Base-by-base conservation (phyloP, 1,140 invertebrate species). In the Apolygus lucorum region DNA sequence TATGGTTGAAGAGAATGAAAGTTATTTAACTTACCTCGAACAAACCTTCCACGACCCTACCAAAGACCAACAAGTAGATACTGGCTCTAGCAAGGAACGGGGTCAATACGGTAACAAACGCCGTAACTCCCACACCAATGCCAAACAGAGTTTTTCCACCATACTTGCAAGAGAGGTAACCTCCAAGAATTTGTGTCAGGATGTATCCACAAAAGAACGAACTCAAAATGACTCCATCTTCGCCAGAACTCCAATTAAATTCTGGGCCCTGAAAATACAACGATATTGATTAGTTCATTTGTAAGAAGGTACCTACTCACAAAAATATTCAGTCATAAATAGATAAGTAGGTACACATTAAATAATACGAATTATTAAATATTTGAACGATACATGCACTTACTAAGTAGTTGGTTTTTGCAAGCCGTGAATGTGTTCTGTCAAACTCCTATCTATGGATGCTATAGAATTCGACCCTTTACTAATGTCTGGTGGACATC, bases 171-270 rank as follows among this genome's bases (percentile, higher is more conserved):
- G 83, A 85, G 17, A 91, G 77, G 82, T 85, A 89, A 27, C 89
- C 89, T 2, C 90, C 91, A 0, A 87, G 79, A 54, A 90, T 79
- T 77, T 90, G 89, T 0, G 89, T 90, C 28, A 88, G 78, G 29
- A 90, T 84, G 74, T 90, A 90, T 4, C 89, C 89, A 74, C 90
- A 91, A 78, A 95, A 96, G 80, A 95, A 95, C 0, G 91, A 90
- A 74, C 91, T 91, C 25, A 95, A 79, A 49, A 96, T 85, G 11
- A 91, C 78, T 1, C 92, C 92, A 79, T 90, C 90, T 11, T 87
- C 84, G 75, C 86, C 84, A 1, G 86, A 86, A 74, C 87, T 86
- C 93, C 92, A 95, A 22, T 72, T 64, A 67, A 76, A 76, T 49
- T 76, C 75, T n/a, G 72, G 72, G 13, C 26, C 24, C 75, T 76